A percentile compares a stretch with the other conserved stretches of the same genome.
These are phyloP conservation scores for Lydus trimaculatus DNA, from an alignment of 2,888 invertebrate genomes.

Conservation along the genomic window DNA sequence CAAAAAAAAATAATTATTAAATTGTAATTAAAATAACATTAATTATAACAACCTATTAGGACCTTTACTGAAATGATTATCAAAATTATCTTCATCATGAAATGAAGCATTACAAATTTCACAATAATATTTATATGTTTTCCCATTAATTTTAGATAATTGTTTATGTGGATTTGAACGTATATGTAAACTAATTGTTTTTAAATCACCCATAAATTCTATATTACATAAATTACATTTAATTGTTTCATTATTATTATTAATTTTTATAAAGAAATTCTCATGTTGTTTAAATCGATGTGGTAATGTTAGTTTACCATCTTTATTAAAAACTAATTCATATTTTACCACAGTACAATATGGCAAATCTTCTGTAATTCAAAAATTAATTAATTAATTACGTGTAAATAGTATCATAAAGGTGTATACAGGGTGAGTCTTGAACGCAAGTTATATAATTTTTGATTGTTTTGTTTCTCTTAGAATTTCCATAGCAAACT, in stretches of 20 bases:
- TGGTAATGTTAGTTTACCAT: slow-evolving; percentile 28
- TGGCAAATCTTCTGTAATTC: not conserved
- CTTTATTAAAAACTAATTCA: not conserved
- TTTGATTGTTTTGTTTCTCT: no score
- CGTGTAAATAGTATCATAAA: no score
- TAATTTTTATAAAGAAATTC: slow-evolving; percentile 28
- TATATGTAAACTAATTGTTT: slow-evolving; percentile 38
- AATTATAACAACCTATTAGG: slow-evolving; percentile 30
- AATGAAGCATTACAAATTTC: slow-evolving; percentile 48
- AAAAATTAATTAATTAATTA: not conserved
- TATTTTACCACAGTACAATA: not conserved
- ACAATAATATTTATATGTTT: slow-evolving; percentile 47
- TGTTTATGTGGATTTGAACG: slow-evolving; percentile 16
- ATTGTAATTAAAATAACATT: not conserved
- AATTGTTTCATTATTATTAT: slow-evolving; percentile 14
- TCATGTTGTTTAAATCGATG: slow-evolving; percentile 37
- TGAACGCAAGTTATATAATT: no score
- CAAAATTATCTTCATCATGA: slow-evolving; percentile 42
- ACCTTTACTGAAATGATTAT: slow-evolving; percentile 40
- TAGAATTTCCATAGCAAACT: no score
- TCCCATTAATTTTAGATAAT: slow-evolving; percentile 13
- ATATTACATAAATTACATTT: slow-evolving; percentile 39
- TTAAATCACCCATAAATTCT: slow-evolving; percentile 24
- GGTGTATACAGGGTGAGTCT: no score
- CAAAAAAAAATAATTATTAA: slow-evolving; percentile 30